Conservation (phyloP, 2,113 vertebrate genomes). For the Phasianus colchicus region DNA sequence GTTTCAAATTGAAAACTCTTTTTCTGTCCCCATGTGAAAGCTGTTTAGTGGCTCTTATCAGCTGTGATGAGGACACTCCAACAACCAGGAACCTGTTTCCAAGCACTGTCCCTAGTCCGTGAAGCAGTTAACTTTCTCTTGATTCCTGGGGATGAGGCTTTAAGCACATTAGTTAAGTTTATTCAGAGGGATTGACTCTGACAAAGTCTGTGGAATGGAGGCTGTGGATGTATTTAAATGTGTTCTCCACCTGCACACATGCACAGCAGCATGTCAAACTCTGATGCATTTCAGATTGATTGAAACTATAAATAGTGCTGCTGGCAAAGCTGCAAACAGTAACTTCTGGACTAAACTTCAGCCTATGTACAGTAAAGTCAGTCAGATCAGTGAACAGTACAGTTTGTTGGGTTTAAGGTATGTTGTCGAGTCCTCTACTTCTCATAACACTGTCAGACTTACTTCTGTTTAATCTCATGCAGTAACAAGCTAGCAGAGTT, state of each 20-base stretch:
- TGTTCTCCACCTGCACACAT: conserved; percentile 71
- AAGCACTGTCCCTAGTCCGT: background rate
- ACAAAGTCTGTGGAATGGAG: conserved; percentile 3
- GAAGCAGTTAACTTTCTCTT: conserved; percentile 24
- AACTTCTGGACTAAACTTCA: conserved; percentile 64
- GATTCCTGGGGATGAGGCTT: background rate
- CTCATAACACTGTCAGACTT: conserved; percentile 28
- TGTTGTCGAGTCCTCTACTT: conserved; percentile 43
- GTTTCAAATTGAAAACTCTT: background rate
- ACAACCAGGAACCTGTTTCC: conserved; percentile 1
- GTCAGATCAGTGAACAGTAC: conserved; percentile 19
- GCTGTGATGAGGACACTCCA: background rate
- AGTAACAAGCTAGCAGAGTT: conserved; percentile 47
- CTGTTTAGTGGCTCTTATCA: background rate
- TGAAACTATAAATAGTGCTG: conserved; percentile 68
- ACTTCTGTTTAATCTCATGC: conserved; percentile 65
- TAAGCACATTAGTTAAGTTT: conserved; percentile 31
- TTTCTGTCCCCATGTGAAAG: background rate
- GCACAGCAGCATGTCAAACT: conserved; percentile 55
- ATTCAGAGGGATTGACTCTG: conserved; percentile 10
- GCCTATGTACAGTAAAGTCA: conserved; percentile 47
- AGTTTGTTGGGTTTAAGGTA: conserved; percentile 39
- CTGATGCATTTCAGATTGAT: conserved; percentile 64
- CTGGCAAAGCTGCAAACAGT: conserved; percentile 75
- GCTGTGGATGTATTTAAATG: conserved; percentile 31